phyloP scores from a whole-genome alignment of 1,140 invertebrate species.

The Penaeus chinensis region DNA sequence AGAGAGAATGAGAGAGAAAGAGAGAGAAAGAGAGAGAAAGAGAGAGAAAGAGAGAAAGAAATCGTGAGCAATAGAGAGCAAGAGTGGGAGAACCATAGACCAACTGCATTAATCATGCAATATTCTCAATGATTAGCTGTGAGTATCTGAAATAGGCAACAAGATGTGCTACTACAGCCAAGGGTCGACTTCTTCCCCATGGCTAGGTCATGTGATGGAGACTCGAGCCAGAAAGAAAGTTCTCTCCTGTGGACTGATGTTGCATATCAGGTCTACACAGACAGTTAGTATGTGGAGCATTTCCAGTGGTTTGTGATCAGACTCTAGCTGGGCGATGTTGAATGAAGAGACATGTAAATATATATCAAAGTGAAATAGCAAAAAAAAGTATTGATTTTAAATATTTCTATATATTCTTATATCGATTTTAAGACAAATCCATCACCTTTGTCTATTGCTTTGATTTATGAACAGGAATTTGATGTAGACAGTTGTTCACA shows the following conservation, averaged over 20 bases:
- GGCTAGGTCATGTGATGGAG: neutral
- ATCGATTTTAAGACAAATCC: too few relatives aligned
- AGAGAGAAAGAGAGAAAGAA: too few relatives aligned
- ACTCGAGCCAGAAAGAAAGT: conserved; percentile 7
- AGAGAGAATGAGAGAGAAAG: too few relatives aligned
- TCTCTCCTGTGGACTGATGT: conserved; percentile 2
- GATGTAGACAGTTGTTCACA: too few relatives aligned
- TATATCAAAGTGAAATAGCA: too few relatives aligned
- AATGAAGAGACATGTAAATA: neutral
- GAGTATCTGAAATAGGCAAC: conserved; percentile 30
- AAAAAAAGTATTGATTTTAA: too few relatives aligned
- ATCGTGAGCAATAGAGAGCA: too few relatives aligned
- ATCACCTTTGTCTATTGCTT: too few relatives aligned
- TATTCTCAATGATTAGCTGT: conserved; percentile 2
- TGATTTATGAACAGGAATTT: too few relatives aligned
- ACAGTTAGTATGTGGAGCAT: conserved; percentile 5
- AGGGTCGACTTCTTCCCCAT: conserved; percentile 13
- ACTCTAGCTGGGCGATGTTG: conserved; percentile 6
- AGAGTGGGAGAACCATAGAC: neutral
- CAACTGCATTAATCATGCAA: too few relatives aligned
- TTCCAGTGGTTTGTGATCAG: conserved; percentile 22
- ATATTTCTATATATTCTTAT: too few relatives aligned
- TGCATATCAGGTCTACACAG: conserved; percentile 36
- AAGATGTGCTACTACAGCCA: conserved; percentile 29
- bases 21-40: too few relatives aligned